Conservation (phyloP, 2,113 vertebrate species). For the Micronycteris hirsuta region DNA sequence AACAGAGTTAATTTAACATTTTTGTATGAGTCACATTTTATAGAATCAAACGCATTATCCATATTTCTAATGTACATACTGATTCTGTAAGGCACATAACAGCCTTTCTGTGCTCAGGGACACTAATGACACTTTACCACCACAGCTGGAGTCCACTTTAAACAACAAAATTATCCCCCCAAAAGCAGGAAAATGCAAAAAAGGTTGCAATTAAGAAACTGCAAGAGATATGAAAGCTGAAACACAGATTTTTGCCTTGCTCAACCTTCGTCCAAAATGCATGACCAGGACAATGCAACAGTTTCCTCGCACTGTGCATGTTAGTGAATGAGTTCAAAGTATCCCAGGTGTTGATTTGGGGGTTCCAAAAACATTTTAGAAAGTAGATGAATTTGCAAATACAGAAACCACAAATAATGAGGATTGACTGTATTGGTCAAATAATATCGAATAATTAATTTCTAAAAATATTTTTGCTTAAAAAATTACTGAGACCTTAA, state of each 20-base stretch:
- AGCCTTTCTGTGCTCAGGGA: background rate
- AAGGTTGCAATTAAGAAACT: background rate
- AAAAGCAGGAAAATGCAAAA: background rate
- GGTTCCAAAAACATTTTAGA: background rate
- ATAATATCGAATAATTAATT: background rate
- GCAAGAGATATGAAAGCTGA: background rate
- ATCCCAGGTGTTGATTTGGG: background rate
- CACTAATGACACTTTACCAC: background rate
- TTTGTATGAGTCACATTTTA: background rate
- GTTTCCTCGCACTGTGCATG: background rate
- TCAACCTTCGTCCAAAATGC: background rate
- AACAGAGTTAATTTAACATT: background rate
- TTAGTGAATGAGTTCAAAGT: background rate
- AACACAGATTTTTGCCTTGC: background rate
- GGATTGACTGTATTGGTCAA: background rate
- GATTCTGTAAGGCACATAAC: background rate
- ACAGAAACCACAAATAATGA: background rate
- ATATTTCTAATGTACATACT: background rate
- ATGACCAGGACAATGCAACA: fast-evolving
- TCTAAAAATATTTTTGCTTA: background rate
- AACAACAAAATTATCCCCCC: background rate
- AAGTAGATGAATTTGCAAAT: background rate
- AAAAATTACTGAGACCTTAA: background rate
- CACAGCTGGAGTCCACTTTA: background rate
- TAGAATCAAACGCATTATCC: background rate